phyloP scores from a whole-genome alignment of 2,888 invertebrate genomes.

The Phortica okadai region DNA sequence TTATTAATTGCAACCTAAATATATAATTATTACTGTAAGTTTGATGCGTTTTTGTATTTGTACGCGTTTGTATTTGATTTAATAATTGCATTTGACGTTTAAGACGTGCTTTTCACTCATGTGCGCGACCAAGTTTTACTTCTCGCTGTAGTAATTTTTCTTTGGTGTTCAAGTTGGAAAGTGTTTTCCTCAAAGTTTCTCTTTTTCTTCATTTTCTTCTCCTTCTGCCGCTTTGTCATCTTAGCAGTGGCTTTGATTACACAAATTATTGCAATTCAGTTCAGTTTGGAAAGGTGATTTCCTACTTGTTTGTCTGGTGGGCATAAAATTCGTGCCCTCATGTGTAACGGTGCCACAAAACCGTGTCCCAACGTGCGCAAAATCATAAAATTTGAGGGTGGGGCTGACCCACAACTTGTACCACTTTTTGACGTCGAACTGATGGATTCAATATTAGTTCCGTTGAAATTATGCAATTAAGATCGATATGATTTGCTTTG shows the following conservation, averaged over 20 bases:
- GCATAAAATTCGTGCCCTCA: neutral
- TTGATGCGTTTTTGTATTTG: neutral
- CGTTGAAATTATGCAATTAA: no score
- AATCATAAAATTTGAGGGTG: no score
- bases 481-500: no score
- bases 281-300: slow-evolving; percentile 73
- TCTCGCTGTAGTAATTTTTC: neutral
- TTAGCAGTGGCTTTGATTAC: neutral
- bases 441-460: no score
- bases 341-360: neutral
- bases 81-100: neutral
- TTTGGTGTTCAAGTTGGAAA: slow-evolving; percentile 4
- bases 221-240: neutral
- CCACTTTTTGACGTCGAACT: no score
- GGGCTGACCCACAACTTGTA: no score
- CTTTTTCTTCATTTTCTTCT: neutral
- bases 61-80: neutral
- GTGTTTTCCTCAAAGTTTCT: neutral
- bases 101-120: neutral
- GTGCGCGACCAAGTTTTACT: neutral
- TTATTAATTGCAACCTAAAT: neutral
- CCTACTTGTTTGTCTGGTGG: slow-evolving; percentile 44
- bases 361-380: neutral
- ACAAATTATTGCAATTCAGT: slow-evolving; percentile 60
- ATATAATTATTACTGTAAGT: neutral